These are phyloP conservation scores for Rhinopomastus cyanomelas DNA, from an alignment of 2,113 vertebrate genomes.

Conservation along the genomic window DNA sequence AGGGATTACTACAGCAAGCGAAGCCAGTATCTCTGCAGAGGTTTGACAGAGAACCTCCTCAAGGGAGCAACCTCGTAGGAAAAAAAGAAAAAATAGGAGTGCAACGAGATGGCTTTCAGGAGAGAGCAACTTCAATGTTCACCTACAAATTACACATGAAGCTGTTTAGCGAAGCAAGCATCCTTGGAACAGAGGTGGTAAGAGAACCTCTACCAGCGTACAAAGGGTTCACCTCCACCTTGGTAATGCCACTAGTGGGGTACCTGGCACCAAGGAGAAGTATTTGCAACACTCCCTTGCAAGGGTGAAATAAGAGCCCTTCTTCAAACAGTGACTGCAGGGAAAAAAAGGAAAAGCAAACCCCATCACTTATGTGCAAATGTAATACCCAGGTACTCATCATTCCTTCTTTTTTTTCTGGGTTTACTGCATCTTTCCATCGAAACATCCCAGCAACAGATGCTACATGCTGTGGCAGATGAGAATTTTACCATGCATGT, in stretches of 20 bases:
- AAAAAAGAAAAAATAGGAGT: background rate
- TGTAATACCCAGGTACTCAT: background rate
- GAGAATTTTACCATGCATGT: background rate
- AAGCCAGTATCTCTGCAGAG: background rate
- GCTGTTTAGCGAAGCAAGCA: background rate
- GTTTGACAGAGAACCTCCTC: background rate
- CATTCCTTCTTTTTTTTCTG: background rate
- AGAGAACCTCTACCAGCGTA: background rate
- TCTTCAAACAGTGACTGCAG: background rate
- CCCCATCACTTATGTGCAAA: accelerated
- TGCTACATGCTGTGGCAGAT: background rate
- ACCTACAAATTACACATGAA: background rate
- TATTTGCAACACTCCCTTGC: background rate
- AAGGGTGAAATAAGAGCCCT: background rate
- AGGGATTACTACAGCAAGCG: background rate
- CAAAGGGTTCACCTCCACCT: background rate
- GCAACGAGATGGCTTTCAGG: background rate
- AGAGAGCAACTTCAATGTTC: background rate
- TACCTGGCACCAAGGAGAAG: background rate
- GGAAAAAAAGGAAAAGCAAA: background rate
- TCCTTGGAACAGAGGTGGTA: background rate
- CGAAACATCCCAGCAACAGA: background rate
- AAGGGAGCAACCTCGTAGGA: background rate
- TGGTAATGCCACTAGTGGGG: background rate
- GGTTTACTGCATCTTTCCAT: background rate